phyloP scores from a whole-genome alignment of 2,888 invertebrate species.

The Clistopyga incitator region DNA sequence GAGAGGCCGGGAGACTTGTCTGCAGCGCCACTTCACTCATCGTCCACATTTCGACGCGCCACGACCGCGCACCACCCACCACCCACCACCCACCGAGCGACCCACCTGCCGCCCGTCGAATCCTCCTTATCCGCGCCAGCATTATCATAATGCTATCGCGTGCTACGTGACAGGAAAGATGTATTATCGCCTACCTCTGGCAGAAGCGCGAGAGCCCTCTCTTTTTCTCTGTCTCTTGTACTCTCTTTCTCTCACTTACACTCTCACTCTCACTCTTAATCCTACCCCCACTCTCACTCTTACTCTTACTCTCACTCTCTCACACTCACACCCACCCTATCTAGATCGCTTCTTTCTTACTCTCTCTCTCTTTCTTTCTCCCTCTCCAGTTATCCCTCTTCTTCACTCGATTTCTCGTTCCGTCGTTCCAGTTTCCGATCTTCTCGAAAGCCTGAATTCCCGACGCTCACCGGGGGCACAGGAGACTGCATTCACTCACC shows the following conservation, averaged over 20 bases:
- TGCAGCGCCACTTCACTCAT: constrained; percentile 76
- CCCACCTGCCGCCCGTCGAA: constrained; percentile 66
- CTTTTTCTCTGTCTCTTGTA: not conserved
- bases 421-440: constrained; percentile 60
- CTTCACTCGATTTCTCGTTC: constrained; percentile 55
- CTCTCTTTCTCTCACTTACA: not conserved
- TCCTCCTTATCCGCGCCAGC: constrained; percentile 79
- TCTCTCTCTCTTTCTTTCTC: not conserved
- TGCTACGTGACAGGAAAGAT: constrained; percentile 82
- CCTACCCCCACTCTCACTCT: not conserved
- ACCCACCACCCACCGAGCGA: constrained; percentile 52
- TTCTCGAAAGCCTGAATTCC: constrained; percentile 54
- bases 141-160: constrained; percentile 82
- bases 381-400: constrained; percentile 12
- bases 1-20: constrained; percentile 69
- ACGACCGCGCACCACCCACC: constrained; percentile 36
- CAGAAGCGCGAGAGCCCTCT: not conserved
- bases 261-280: not conserved
- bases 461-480: constrained; percentile 28
- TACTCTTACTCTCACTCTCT: not conserved
- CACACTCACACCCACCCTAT: not conserved
- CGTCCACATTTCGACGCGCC: constrained; percentile 76
- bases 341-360: not conserved
- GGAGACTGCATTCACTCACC: constrained; percentile 70
- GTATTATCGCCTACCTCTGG: constrained; percentile 75